Base-by-base conservation (phyloP, 30 jellyfish, hydroid and myxozoan genomes). In the Catostylus mosaicus region DNA sequence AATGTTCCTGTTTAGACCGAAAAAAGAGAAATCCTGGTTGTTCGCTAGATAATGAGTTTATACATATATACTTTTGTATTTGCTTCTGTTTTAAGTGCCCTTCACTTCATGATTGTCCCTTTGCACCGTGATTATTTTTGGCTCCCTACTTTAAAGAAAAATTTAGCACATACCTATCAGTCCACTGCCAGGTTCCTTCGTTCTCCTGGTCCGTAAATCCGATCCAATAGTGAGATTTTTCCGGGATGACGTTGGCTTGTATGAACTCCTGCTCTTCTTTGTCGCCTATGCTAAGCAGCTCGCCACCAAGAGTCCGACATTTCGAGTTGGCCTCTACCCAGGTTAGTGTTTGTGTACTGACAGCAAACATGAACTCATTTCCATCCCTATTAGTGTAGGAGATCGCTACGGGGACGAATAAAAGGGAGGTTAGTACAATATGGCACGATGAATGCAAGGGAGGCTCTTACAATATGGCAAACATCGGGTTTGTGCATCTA, bases 371-470 rank as follows among this genome's bases (percentile, higher is more conserved):
- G 84, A 83, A 78, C 87, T 95, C 97, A 67, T 71, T 90, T 83
- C 99, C 99, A 74, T 95, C 99, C 80, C 96, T 79, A 92, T 95
- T 85, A 23, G 99, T 88, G 96, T 95, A 95, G 80, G 97, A 74
- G 65, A 88, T 95, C 72, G 97, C 99, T 95, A 88, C 51, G 78
- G 90, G 82, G 82, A 80, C 72, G 75, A 82, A 82, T 62, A 73
- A 82, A 61, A 82, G 92, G 92, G 92, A 82, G 86, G 61, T 61
- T 68, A 69, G 29, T 65, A 30, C 20, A 70, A 65, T 18, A 62
- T 51, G 56, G 72, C 59, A 31, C 10, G 82, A 80, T 59, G 75
- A 82, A 82, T 62, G 80, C 69, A 61, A 82, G 92, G 92, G 92
- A 82, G 86, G 61, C 50, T 68, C 52, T 19, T 65, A 30, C 20